phyloP scores from a whole-genome alignment of 35 echinoderm and acorn worm genomes.

The Acanthaster planci region DNA sequence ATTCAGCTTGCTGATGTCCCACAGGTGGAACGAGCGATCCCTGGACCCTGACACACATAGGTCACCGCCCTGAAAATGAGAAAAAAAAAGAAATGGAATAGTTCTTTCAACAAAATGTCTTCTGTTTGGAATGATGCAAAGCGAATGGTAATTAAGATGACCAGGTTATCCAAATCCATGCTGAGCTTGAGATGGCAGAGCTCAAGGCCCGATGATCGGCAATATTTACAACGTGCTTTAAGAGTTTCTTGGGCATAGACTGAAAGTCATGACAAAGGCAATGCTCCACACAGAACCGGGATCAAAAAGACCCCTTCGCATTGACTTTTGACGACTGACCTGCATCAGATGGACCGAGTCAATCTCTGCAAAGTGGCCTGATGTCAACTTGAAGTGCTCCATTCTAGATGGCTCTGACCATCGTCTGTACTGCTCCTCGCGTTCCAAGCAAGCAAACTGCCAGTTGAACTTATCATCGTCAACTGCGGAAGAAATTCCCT shows the following conservation, averaged over 20 bases:
- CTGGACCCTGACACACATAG: conserved; percentile 79
- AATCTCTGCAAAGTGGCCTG: conserved; percentile 80
- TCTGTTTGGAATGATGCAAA: not conserved
- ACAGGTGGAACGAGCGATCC: conserved; percentile 75
- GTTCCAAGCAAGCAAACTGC: conserved; percentile 78
- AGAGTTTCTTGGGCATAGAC: not conserved
- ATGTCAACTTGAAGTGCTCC: conserved; percentile 71
- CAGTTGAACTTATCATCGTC: conserved; percentile 86
- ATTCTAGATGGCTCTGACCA: conserved; percentile 66
- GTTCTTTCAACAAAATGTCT: not conserved
- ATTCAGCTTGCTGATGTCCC: conserved; percentile 88
- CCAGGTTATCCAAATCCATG: too few species aligned
- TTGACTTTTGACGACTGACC: conserved; percentile 32
- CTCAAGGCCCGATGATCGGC: not conserved
- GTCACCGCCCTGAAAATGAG: conserved; percentile 56
- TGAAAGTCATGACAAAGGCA: not conserved
- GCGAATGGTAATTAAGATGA: not conserved
- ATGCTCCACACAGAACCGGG: not conserved
- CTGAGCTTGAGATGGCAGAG: too few species aligned
- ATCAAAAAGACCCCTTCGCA: too few species aligned
- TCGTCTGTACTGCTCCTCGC: conserved; percentile 56
- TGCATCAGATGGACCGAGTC: conserved; percentile 87
- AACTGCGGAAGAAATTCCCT: conserved; percentile 29
- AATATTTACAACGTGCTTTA: not conserved
- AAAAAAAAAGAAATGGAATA: not conserved